phyloP scores from a whole-genome alignment of 2,888 invertebrate species.

The Ypsolopha scabrella region DNA sequence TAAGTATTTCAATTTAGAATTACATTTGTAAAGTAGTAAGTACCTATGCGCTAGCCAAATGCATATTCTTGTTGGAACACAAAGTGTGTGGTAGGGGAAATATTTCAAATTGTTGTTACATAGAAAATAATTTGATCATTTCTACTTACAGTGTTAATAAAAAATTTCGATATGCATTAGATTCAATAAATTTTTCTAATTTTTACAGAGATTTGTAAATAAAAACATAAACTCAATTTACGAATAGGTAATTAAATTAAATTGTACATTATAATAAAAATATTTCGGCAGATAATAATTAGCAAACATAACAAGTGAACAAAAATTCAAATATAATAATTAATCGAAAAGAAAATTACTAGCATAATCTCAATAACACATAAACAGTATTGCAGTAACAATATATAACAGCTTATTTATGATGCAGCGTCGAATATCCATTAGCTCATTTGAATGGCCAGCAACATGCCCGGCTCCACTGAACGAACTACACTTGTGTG shows the following conservation, averaged over 20 bases:
- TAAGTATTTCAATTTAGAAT: no score
- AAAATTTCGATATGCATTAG: conserved; percentile 47
- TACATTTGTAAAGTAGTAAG: no score
- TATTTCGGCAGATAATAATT: conserved; percentile 34
- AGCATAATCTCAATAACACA: conserved; percentile 8
- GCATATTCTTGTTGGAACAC: no score
- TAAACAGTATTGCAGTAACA: conserved; percentile 13
- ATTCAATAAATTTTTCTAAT: conserved; percentile 49
- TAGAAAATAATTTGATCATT: conserved; percentile 40
- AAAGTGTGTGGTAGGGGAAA: no score
- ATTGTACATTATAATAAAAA: conserved; percentile 49
- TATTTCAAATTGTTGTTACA: no score
- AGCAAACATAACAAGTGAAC: conserved; percentile 63
- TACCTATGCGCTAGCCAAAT: no score
- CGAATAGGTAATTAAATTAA: conserved; percentile 24
- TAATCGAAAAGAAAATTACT: conserved; percentile 5
- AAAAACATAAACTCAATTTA: conserved; percentile 48
- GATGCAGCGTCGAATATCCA: conserved; percentile 18
- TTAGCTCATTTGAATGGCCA: no score
- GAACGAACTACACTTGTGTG: no score
- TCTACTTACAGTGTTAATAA: conserved; percentile 33
- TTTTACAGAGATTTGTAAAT: conserved; percentile 47
- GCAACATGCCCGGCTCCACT: no score
- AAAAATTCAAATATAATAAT: conserved; percentile 9
- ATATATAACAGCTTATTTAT: conserved; percentile 20